phyloP scores from a whole-genome alignment of 1,140 invertebrate species.

The Plutomurus gul region DNA sequence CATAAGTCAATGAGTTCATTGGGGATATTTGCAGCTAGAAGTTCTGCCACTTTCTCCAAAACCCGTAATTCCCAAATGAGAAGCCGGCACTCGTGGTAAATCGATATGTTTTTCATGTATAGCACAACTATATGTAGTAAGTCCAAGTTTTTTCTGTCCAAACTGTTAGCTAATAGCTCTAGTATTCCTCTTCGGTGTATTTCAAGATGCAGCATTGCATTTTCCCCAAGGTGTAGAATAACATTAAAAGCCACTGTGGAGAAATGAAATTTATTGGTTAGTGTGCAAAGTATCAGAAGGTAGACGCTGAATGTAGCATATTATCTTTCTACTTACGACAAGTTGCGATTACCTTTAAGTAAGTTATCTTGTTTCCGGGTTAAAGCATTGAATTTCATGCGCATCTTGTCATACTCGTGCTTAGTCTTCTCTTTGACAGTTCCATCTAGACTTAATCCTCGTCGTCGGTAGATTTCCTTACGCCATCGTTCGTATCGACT shows the following conservation, averaged over 20 bases:
- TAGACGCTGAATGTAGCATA: too few relatives aligned
- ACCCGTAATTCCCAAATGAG: conserved; percentile 71
- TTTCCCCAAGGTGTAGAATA: conserved; percentile 92
- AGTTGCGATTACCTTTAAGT: conserved; percentile 65
- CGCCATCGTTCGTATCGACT: conserved; percentile 91
- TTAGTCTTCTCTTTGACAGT: conserved; percentile 43
- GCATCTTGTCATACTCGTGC: conserved; percentile 64
- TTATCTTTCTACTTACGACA: conserved; percentile 15
- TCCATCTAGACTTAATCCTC: conserved; percentile 33
- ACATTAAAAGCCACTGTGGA: conserved; percentile 80
- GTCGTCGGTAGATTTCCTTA: conserved; percentile 74
- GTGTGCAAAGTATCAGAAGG: too few relatives aligned
- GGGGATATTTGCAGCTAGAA: conserved; percentile 58
- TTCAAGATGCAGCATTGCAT: conserved; percentile 90
- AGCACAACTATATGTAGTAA: conserved; percentile 88
- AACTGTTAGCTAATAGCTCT: conserved; percentile 79
- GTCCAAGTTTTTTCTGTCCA: conserved; percentile 85
- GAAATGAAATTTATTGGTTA: neutral
- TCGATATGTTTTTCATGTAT: conserved; percentile 93
- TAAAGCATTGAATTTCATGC: conserved; percentile 81
- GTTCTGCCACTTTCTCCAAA: conserved; percentile 62
- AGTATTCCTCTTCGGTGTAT: conserved; percentile 95
- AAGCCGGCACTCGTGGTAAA: conserved; percentile 93
- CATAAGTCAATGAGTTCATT: conserved; percentile 82
- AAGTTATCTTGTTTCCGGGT: conserved; percentile 89